phyloP scores from a whole-genome alignment of 1,140 invertebrate genomes.

The Globodera ellingtonae region DNA sequence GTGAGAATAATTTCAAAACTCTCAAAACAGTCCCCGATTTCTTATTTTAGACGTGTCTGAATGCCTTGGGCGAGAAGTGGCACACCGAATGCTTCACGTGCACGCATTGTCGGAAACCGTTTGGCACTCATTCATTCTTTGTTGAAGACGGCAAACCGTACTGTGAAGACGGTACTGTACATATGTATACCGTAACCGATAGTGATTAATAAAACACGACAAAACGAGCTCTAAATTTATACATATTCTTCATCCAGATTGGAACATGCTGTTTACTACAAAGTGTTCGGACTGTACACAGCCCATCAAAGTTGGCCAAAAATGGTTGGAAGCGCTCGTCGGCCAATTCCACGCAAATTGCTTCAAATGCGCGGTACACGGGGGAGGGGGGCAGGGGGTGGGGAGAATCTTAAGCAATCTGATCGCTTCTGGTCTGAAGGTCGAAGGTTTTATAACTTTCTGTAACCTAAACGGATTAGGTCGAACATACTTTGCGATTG shows the following conservation, averaged over 20 bases:
- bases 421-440: conserved; percentile 43
- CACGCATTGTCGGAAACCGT: conserved; percentile 87
- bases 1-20: conserved; percentile 58
- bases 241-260: conserved; percentile 73
- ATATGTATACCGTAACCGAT: too few species aligned
- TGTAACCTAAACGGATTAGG: too few species aligned
- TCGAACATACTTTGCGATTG: too few species aligned
- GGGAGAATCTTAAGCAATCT: conserved; percentile 53
- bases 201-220: conserved; percentile 44
- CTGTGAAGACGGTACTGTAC: conserved; percentile 82
- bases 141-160: conserved; percentile 94
- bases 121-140: conserved; percentile 95
- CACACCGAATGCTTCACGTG: conserved; percentile 96
- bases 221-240: background rate
- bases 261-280: conserved; percentile 95
- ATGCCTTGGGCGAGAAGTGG: conserved; percentile 94
- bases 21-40: background rate
- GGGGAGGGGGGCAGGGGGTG: too few species aligned
- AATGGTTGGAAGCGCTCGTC: conserved; percentile 97
- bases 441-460: too few species aligned
- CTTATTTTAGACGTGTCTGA: conserved; percentile 82
- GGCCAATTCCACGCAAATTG: conserved; percentile 97
- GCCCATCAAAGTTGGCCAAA: conserved; percentile 96
- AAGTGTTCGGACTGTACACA: conserved; percentile 97
- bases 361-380: conserved; percentile 91